Percentiles rank a stretch among this genome's conserved stretches.
These are phyloP conservation scores for Chionodraco myersi DNA, from an alignment of 2,113 vertebrate genomes.

Conservation along the genomic window DNA sequence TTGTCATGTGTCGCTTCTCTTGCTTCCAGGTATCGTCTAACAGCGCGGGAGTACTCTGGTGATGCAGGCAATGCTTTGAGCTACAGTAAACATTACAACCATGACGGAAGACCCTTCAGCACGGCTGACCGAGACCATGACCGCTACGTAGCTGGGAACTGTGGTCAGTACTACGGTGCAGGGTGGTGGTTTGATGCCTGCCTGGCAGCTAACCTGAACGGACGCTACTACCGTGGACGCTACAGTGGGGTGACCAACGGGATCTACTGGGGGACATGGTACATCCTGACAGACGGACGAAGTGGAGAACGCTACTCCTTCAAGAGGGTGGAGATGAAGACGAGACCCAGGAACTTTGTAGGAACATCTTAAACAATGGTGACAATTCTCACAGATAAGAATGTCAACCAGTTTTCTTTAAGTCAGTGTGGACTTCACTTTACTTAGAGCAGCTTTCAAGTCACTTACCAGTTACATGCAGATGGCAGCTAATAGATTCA, in stretches of 20 bases:
- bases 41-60: conserved; percentile 82
- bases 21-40: conserved; percentile 81
- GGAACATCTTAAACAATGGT: conserved; percentile 39
- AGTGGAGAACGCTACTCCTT: conserved; percentile 86
- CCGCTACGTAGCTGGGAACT: conserved; percentile 83
- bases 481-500: conserved; percentile 38
- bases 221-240: conserved; percentile 81
- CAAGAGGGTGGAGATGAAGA: conserved; percentile 86
- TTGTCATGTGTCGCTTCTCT: neutral
- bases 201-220: conserved; percentile 86
- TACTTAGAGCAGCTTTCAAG: conserved; percentile 31
- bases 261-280: conserved; percentile 88
- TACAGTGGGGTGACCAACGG: conserved; percentile 86
- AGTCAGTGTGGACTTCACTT: conserved; percentile 11
- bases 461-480: conserved; percentile 13
- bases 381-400: neutral
- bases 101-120: conserved; percentile 85
- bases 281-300: conserved; percentile 85
- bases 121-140: conserved; percentile 84
- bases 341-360: conserved; percentile 68
- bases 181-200: conserved; percentile 89
- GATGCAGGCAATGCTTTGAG: conserved; percentile 86
- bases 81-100: conserved; percentile 88
- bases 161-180: conserved; percentile 85
- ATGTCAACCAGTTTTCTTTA: conserved; percentile 13